A percentile compares a stretch with the other conserved stretches of the same genome.
Conservation (phyloP, 2,797 vertebrate genomes). For the Chrysolophus pictus region DNA sequence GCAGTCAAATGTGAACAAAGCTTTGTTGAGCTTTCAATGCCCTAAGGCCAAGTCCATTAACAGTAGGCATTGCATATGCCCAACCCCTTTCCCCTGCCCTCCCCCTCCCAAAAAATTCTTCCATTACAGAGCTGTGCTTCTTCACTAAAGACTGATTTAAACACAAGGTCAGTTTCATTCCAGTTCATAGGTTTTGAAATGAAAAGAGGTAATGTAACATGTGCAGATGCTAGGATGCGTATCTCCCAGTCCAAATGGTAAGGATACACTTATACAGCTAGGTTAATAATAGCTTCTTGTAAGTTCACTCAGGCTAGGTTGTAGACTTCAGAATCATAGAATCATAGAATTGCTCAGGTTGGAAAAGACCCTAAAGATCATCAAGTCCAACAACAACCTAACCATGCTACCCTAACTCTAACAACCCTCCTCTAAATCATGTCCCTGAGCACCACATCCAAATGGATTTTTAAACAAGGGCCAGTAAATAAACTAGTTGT, state of each 20-base stretch:
- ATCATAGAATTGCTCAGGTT: too few species aligned
- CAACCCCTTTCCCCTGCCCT: too few species aligned
- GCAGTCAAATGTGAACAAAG: not conserved
- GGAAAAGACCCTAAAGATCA: too few species aligned
- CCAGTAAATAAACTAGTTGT: not conserved
- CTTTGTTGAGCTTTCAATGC: not conserved
- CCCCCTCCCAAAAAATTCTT: not conserved
- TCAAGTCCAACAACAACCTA: too few species aligned
- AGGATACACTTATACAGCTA: not conserved
- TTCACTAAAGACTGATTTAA: not conserved
- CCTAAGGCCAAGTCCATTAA: not conserved
- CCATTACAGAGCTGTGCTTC: not conserved
- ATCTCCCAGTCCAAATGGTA: not conserved
- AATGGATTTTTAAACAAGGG: not conserved
- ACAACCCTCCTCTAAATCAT: too few species aligned
- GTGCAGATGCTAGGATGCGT: not conserved
- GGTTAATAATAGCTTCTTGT: not conserved
- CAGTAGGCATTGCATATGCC: not conserved
- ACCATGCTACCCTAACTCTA: too few species aligned
- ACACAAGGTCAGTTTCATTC: not conserved
- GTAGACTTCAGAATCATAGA: not conserved
- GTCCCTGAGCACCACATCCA: too few species aligned
- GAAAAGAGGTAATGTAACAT: not conserved
- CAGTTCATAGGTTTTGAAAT: constrained; percentile 1
- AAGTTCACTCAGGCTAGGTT: not conserved